Evolutionary conservation across 2,797 vertebrate genomes (phyloP).

Genomic region (Malacoraja senta): DNA sequence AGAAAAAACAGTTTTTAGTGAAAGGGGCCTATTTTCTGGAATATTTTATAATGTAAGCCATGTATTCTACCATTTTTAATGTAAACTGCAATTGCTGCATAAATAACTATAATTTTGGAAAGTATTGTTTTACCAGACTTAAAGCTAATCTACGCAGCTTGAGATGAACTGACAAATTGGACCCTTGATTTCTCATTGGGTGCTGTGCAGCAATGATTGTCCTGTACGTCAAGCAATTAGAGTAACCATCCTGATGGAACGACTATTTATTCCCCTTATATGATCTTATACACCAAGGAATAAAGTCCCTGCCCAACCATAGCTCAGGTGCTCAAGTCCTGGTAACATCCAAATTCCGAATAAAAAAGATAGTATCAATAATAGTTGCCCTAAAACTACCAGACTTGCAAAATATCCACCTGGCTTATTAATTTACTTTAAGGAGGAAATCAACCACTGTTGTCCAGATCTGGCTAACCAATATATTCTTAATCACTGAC

Average conservation of each 20-base stretch:
- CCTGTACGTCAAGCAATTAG: background rate
- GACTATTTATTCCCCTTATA: background rate
- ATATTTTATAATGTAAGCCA: background rate
- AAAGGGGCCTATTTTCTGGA: background rate
- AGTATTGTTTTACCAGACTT: background rate
- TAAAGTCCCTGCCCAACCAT: no score
- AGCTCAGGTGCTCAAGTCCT: no score
- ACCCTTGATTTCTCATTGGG: background rate
- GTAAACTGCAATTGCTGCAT: background rate
- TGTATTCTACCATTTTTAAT: background rate
- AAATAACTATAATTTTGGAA: background rate
- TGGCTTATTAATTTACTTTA: no score
- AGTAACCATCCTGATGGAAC: background rate
- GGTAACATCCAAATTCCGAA: no score
- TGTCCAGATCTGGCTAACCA: no score
- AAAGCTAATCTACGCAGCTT: background rate
- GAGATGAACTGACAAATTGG: conserved; percentile 1
- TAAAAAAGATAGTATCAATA: no score
- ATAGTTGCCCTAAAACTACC: no score
- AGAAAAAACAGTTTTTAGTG: background rate
- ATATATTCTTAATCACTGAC: no score
- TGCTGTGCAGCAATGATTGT: background rate
- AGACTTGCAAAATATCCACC: no score
- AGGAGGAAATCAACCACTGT: no score
- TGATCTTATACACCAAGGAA: no score